These are phyloP conservation scores for Endotricha flammealis DNA, from an alignment of 2,888 invertebrate species.

Conservation along the genomic window DNA sequence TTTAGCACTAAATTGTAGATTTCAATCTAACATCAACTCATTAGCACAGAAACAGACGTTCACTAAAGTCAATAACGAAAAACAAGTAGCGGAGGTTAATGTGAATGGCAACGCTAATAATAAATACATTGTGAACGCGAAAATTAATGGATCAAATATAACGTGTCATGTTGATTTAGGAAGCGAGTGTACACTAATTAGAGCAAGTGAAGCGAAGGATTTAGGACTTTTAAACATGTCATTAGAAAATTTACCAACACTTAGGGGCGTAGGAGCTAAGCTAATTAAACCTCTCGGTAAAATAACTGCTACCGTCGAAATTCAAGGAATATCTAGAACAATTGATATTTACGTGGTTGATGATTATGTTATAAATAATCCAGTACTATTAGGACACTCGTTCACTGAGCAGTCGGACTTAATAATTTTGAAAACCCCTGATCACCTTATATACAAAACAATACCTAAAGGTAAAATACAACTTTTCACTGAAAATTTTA, in stretches of 20 bases:
- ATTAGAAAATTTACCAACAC: background rate
- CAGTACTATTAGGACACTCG: too few relatives aligned
- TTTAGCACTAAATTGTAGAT: background rate
- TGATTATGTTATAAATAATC: too few relatives aligned
- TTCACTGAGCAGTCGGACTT: too few relatives aligned
- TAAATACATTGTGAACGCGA: background rate
- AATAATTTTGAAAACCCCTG: too few relatives aligned
- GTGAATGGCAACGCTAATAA: background rate
- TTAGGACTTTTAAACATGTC: background rate
- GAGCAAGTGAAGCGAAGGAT: background rate
- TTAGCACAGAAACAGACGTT: background rate
- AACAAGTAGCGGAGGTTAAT: background rate
- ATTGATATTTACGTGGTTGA: too few relatives aligned
- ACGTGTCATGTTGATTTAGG: constrained; percentile 1
- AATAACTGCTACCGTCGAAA: too few relatives aligned
- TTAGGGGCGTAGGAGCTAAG: background rate
- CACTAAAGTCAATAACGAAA: background rate
- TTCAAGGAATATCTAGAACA: too few relatives aligned
- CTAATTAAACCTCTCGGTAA: too few relatives aligned
- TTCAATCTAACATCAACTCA: background rate
- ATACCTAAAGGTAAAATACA: too few relatives aligned
- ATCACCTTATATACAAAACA: too few relatives aligned
- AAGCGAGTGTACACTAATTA: background rate
- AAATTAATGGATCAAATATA: background rate
- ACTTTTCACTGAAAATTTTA: too few relatives aligned